Base-by-base conservation (phyloP, 2,113 vertebrate genomes). In the Amia ocellicauda region DNA sequence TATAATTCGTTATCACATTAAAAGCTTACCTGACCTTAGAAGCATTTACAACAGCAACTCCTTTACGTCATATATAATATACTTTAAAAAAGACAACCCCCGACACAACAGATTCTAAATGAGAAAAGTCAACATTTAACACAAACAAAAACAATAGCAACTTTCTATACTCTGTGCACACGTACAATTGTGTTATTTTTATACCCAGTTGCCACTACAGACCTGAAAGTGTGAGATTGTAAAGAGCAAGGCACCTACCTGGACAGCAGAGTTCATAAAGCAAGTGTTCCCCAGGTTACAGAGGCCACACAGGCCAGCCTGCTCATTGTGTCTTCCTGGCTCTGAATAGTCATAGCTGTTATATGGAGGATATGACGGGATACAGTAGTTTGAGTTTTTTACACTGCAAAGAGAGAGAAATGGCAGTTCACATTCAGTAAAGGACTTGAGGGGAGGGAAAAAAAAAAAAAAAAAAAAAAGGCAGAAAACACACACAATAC, bases 221-320 rank as follows among this genome's bases (percentile, higher is more conserved):
- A 17, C 22, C 24, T 47, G 43, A 36, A 41, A 49, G 19, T 19
- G 17, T 20, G 20, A 51, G 58, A 4, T 49, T 24, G 58, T 51
- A 23, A 2, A 26, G 40, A 29, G 43, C 26, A 27, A 9, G 23
- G 49, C 50, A 81, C 80, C 20, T 93, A 99, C 97, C 94, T 99
- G 97, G 84, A 96, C 94, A 73, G 97, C 97, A 70, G 97, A 99
- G 81, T 99, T 99, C 96, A 99, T 99, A 86, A 99, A 99, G 87
- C 96, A 99, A 1, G 97, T 99, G 89, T 99, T 99, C 53, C 96
- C 97, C 86, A 99, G 89, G 81, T 99, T 99, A 80, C 96, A 98
- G 49, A 99, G 86, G 71, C 97, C 97, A 84, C 97, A 98, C 7
- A 98, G 91, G 69, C 97, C 96, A 5, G 92, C 89, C 62, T 92